Evolutionary conservation across 2,888 invertebrate species (phyloP).

Genomic region (Lingula anatina): DNA sequence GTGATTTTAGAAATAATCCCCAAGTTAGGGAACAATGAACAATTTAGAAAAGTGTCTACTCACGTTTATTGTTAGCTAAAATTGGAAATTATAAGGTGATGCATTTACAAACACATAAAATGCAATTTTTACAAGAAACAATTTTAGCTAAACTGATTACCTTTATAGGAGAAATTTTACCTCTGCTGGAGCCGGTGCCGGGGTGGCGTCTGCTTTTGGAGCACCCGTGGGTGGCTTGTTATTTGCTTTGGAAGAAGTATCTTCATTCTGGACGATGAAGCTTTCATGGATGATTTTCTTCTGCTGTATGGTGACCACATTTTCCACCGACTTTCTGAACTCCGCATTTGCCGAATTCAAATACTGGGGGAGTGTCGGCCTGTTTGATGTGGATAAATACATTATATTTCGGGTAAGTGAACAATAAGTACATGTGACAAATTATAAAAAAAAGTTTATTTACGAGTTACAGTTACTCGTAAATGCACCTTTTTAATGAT

Average conservation of each 20-base stretch:
- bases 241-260: slow-evolving; percentile 55
- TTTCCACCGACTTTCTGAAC: slow-evolving; percentile 49
- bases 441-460: neutral
- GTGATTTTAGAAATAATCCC: too few relatives aligned
- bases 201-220: slow-evolving; percentile 53
- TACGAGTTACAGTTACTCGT: too few relatives aligned
- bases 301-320: slow-evolving; percentile 52
- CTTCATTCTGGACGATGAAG: slow-evolving; percentile 53
- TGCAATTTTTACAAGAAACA: too few relatives aligned
- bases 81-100: too few relatives aligned
- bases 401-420: slow-evolving; percentile 44
- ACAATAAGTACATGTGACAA: neutral
- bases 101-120: too few relatives aligned
- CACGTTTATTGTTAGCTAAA: too few relatives aligned
- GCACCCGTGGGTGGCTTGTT: slow-evolving; percentile 54
- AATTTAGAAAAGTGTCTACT: too few relatives aligned
- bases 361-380: slow-evolving; percentile 43
- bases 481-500: too few relatives aligned
- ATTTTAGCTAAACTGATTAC: neutral
- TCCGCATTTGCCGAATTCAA: slow-evolving; percentile 43
- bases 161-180: slow-evolving; percentile 45
- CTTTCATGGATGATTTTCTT: slow-evolving; percentile 55
- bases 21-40: too few relatives aligned
- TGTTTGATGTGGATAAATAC: slow-evolving; percentile 47
- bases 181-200: slow-evolving; percentile 53